Conservation (phyloP, 1,140 invertebrate genomes). For the Drosophila asahinai region DNA sequence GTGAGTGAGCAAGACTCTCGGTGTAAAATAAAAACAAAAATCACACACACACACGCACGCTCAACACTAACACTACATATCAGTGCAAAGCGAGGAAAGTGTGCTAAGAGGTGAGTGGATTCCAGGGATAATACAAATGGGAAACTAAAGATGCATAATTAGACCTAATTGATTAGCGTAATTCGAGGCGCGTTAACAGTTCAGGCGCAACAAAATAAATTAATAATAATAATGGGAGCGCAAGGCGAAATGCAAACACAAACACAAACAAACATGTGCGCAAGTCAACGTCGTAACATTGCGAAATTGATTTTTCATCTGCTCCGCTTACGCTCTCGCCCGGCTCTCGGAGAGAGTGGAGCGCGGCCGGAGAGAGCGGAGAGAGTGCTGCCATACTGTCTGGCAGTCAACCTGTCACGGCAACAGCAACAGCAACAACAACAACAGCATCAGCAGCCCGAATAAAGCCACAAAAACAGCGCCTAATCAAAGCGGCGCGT, state of each 20-base stretch:
- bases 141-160: constrained; percentile 13
- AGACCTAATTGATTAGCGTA: constrained; percentile 28
- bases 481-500: constrained; percentile 74
- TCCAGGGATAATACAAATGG: neutral
- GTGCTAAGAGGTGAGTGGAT: constrained; percentile 28
- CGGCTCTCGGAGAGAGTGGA: constrained; percentile 20
- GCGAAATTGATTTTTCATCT: constrained; percentile 83
- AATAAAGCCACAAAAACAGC: constrained; percentile 24
- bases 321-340: constrained; percentile 32
- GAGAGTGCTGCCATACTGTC: constrained; percentile 75
- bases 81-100: constrained; percentile 37
- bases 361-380: constrained; percentile 15
- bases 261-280: constrained; percentile 64
- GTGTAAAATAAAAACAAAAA: constrained; percentile 33
- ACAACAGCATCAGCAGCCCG: neutral
- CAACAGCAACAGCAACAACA: constrained; percentile 45
- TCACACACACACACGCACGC: constrained; percentile 20
- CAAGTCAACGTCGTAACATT: constrained; percentile 73
- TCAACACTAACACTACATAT: constrained; percentile 28
- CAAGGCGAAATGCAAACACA: constrained; percentile 43
- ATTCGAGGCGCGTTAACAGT: constrained; percentile 10
- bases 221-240: constrained; percentile 45
- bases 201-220: constrained; percentile 38
- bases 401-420: constrained; percentile 73
- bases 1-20: constrained; percentile 37